Evolutionary conservation across 2,113 vertebrate species (phyloP).

Genomic region (Catharus minimus): DNA sequence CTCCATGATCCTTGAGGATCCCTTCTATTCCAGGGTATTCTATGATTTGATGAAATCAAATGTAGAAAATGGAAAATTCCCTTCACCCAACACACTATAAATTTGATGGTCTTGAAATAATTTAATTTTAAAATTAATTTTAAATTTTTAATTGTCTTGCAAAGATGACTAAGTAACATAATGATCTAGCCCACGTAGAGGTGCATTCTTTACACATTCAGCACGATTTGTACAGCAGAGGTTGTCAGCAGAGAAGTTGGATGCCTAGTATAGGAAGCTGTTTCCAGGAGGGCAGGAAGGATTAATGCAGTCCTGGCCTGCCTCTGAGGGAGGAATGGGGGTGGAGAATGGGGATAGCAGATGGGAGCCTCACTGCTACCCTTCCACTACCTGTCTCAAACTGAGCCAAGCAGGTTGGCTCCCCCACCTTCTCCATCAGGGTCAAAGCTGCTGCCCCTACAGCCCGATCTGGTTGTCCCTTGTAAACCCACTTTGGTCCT

Average conservation of each 20-base stretch:
- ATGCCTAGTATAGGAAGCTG: background rate
- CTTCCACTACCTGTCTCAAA: background rate
- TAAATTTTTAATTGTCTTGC: background rate
- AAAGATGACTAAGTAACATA: background rate
- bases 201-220: background rate
- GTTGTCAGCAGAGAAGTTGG: background rate
- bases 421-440: background rate
- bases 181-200: background rate
- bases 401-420: accelerated
- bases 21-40: background rate
- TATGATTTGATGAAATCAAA: background rate
- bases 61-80: background rate
- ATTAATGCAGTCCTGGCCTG: background rate
- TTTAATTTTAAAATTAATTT: background rate
- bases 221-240: background rate
- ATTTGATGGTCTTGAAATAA: background rate
- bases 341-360: background rate
- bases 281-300: background rate
- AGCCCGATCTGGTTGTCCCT: background rate
- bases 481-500: background rate
- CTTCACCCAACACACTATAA: background rate
- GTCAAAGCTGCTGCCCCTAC: background rate
- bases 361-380: background rate
- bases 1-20: background rate
- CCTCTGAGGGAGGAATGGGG: background rate